Evolutionary conservation across 1,140 invertebrate species (phyloP).

Genomic region (Euwallacea fornicatus): DNA sequence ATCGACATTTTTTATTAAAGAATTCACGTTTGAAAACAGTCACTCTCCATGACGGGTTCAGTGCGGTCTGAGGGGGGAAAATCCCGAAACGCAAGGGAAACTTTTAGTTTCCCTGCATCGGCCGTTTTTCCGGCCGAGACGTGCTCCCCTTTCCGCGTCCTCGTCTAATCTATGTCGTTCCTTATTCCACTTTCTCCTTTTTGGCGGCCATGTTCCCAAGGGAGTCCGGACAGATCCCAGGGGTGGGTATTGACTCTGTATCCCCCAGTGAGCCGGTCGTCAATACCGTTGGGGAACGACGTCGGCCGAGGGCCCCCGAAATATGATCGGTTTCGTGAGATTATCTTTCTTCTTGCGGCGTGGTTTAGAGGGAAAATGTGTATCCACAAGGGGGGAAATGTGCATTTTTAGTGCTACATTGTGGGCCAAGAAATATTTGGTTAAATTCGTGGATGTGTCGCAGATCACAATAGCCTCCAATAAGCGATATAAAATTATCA

Average conservation of each 20-base stretch:
- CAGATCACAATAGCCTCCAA: no score
- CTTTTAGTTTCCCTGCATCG: conserved; percentile 21
- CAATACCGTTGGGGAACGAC: conserved; percentile 52
- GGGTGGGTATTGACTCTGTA: conserved; percentile 54
- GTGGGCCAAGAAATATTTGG: no score
- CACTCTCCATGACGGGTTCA: no score
- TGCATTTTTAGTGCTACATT: no score
- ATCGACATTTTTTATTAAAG: conserved; percentile 8
- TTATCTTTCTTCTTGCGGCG: conserved; percentile 17
- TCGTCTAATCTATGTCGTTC: conserved; percentile 17
- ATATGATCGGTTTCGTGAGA: conserved; percentile 17
- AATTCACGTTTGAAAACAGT: no score
- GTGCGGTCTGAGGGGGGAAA: not conserved
- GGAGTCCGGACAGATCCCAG: conserved; percentile 47
- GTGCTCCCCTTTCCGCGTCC: conserved; percentile 18
- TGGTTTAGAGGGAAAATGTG: conserved; percentile 9
- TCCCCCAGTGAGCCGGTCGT: conserved; percentile 50
- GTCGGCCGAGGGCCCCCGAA: conserved; percentile 30
- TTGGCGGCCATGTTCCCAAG: conserved; percentile 43
- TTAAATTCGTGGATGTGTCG: no score
- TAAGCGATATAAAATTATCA: no score
- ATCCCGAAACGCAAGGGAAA: conserved; percentile 18
- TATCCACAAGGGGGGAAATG: not conserved
- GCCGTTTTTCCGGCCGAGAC: conserved; percentile 30
- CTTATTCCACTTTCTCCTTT: conserved; percentile 29